phyloP scores from a whole-genome alignment of 2,888 invertebrate species.

The Entomobrya proxima region DNA sequence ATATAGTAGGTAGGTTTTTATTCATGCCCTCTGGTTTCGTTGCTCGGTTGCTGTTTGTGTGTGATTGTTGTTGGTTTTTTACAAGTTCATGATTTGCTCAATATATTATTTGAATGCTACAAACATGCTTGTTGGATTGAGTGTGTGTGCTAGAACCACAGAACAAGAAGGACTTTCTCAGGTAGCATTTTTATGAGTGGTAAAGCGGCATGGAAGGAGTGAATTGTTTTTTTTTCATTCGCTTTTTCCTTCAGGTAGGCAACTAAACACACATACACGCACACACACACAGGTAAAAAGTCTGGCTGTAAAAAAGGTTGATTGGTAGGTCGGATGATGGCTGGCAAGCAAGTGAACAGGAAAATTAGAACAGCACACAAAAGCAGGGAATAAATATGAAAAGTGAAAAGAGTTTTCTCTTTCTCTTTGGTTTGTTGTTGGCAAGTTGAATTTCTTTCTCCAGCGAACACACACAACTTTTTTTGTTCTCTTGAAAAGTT shows the following conservation, averaged over 20 bases:
- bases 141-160: background rate
- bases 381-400: background rate
- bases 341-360: slow-evolving; percentile 8
- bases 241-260: no score
- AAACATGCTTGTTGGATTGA: slow-evolving; percentile 1
- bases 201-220: no score
- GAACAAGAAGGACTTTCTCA: no score
- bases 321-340: slow-evolving; percentile 39
- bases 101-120: slow-evolving; percentile 13
- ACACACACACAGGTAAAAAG: no score
- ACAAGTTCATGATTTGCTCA: background rate
- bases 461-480: background rate
- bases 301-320: slow-evolving; percentile 11
- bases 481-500: background rate
- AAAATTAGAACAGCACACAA: slow-evolving; percentile 1
- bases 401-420: background rate
- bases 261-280: no score
- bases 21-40: slow-evolving; percentile 17
- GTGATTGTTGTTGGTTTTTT: slow-evolving; percentile 23
- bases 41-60: background rate
- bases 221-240: no score
- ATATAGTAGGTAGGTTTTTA: background rate
- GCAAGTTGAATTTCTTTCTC: background rate
- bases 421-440: background rate
- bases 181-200: no score